Evolutionary conservation across 2,888 invertebrate species (phyloP), one percentile per base, ranked within the genome.

Genomic region (Sympetrum striolatum): DNA sequence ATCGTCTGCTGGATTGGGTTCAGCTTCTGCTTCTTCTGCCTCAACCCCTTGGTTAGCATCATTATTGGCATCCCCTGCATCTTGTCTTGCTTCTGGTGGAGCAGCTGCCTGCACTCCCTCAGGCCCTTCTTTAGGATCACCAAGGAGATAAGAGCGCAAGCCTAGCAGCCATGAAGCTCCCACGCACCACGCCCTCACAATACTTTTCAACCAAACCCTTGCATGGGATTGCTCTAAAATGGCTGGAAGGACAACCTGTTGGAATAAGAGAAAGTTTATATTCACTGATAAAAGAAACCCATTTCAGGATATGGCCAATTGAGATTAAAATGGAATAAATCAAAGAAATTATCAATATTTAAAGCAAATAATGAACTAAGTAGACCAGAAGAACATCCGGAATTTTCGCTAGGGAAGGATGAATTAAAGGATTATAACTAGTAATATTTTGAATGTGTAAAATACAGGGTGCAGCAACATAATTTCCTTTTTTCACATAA

Each of bases 151-250:
- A 0, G 98, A 98, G 91, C 98, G 96, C 15, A 99, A 95, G 91
- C 98, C 97, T 4, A 99, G 94, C 37, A 97, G 93, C 95, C 97
- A 98, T 0, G 99, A 97, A 0, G 98, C 97, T 10, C 96, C 95
- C 39, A 95, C 95, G 93, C 98, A 98, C 98, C 98, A 98, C 90
- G 96, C 95, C 14, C 97, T 95, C 0, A 99, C 96, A 15, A 98
- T 94, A n/a, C 96, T 96, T 94, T 99, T 99, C 91, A 99, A 94
- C 98, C 99, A 99, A 14, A 97, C 97, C 12, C 99, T 95, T 0
- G 99, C 99, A 93, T 99, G 99, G 0, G 98, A 98, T 94, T 99
- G 99, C 93, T 99, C 99, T 91, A 99, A 95, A 79, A 99, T 95
- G 0, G 99, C 99, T 0, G 99, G 99, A 90, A 99, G 95, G 90